phyloP scores from a whole-genome alignment of 1,140 invertebrate genomes.

The Paracyclopina nana region DNA sequence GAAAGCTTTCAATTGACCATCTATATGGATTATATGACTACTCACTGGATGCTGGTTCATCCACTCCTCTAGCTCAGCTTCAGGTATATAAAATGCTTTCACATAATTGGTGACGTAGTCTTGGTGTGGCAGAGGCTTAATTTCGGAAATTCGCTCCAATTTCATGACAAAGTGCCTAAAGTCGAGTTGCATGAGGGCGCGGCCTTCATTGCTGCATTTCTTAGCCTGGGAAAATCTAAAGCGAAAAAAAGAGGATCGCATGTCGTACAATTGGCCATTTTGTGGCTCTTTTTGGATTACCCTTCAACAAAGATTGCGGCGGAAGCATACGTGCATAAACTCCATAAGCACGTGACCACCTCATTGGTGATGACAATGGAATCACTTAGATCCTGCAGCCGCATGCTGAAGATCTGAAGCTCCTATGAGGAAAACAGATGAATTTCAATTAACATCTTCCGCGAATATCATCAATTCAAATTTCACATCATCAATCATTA shows the following conservation, averaged over 20 bases:
- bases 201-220: slow-evolving; percentile 85
- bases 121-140: slow-evolving; percentile 59
- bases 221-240: slow-evolving; percentile 61
- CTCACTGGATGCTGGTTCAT: slow-evolving; percentile 63
- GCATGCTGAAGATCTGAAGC: slow-evolving; percentile 9
- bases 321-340: background rate
- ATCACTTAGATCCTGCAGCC: background rate
- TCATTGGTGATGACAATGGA: background rate
- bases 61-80: slow-evolving; percentile 68
- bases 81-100: slow-evolving; percentile 85
- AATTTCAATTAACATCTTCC: no score
- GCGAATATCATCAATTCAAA: background rate
- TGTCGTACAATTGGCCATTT: background rate
- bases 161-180: slow-evolving; percentile 85
- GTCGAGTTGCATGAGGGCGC: slow-evolving; percentile 92
- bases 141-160: slow-evolving; percentile 57
- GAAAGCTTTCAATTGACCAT: no score
- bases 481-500: background rate
- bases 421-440: background rate
- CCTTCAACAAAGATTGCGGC: slow-evolving; percentile 6
- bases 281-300: background rate
- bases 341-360: background rate
- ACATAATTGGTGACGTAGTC: slow-evolving; percentile 84
- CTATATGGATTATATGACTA: no score
- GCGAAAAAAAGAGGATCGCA: slow-evolving; percentile 17